These are phyloP conservation scores for Porites cylindrica DNA, from an alignment of 92 coral and sea anemone species.

Conservation along the genomic window DNA sequence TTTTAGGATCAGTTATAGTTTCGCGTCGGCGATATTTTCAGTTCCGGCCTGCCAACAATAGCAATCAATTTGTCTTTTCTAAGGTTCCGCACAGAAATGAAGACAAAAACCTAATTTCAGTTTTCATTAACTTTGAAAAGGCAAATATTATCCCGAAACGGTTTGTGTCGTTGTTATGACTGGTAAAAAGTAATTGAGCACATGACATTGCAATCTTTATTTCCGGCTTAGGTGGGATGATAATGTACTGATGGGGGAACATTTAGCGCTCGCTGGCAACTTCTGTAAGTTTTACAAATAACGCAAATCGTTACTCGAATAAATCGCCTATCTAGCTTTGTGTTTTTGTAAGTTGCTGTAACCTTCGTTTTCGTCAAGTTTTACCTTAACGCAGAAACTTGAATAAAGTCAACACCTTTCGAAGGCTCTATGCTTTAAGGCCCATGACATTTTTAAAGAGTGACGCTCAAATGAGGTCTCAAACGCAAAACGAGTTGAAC, in stretches of 20 bases:
- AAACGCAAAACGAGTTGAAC: too few relatives aligned
- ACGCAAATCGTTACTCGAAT: too few relatives aligned
- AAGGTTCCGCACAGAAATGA: background rate
- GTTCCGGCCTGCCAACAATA: conserved; percentile 39
- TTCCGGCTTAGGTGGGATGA: background rate
- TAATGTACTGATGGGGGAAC: background rate
- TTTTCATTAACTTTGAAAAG: background rate
- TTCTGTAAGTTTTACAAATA: too few relatives aligned
- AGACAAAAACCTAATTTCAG: background rate
- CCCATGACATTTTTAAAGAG: too few relatives aligned
- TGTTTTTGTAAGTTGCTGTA: too few relatives aligned
- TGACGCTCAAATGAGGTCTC: too few relatives aligned
- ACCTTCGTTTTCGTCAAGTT: too few relatives aligned
- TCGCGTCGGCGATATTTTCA: background rate
- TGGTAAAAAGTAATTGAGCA: background rate
- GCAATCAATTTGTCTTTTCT: conserved; percentile 4
- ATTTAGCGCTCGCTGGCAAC: background rate
- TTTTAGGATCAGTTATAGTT: too few relatives aligned
- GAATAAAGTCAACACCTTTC: too few relatives aligned
- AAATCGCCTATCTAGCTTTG: too few relatives aligned
- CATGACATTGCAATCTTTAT: background rate
- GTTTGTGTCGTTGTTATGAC: background rate
- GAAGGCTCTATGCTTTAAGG: too few relatives aligned
- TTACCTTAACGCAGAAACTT: too few relatives aligned
- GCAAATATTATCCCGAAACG: background rate